Percentiles rank a stretch among this genome's conserved stretches.
Evolutionary conservation across 2,888 invertebrate species (phyloP).

Genomic region (Dichetophora obliterata): DNA sequence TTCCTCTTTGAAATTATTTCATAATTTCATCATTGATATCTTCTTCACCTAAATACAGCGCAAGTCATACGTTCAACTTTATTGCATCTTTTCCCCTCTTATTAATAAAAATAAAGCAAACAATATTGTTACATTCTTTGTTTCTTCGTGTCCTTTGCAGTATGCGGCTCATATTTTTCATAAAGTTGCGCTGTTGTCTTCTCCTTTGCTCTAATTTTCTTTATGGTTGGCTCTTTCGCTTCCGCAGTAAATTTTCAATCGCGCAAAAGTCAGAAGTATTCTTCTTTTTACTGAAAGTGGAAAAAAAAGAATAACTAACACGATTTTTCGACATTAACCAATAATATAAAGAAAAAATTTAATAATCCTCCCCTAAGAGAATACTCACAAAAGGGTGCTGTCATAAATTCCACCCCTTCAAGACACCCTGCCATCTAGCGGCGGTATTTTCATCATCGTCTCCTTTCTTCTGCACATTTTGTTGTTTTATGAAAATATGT

Average conservation of each 20-base stretch:
- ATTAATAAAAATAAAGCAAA: neutral
- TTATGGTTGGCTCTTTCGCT: neutral
- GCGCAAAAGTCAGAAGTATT: conserved; percentile 39
- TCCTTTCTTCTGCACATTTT: neutral
- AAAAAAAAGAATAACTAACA: conserved; percentile 43
- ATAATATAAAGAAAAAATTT: conserved; percentile 50
- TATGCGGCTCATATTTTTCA: conserved; percentile 24
- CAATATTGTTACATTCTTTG: neutral
- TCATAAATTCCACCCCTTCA: conserved; percentile 50
- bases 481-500: conserved; percentile 7
- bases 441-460: neutral
- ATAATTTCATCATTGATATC: neutral
- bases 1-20: neutral
- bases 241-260: conserved; percentile 13
- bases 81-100: neutral
- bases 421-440: conserved; percentile 12
- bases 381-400: conserved; percentile 43
- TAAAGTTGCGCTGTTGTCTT: conserved; percentile 4
- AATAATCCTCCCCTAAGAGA: conserved; percentile 50
- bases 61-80: neutral
- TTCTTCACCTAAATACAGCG: neutral
- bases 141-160: neutral
- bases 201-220: neutral
- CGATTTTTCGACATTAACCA: conserved; percentile 41
- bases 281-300: conserved; percentile 16